These are phyloP conservation scores for Seira sanloemensis DNA, from an alignment of 2,888 invertebrate species.

Conservation along the genomic window DNA sequence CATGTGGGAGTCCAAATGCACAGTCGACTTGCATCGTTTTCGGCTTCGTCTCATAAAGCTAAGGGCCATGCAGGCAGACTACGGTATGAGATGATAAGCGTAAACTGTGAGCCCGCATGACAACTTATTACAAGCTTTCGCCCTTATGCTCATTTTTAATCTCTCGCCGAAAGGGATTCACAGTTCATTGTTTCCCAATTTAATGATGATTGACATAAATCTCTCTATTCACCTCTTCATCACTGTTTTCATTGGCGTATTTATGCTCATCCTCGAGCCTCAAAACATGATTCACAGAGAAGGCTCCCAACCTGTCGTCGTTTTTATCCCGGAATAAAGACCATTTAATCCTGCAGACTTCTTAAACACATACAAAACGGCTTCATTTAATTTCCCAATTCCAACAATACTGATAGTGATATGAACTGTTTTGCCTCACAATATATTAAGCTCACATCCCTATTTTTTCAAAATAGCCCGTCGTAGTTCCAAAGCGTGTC, in stretches of 20 bases:
- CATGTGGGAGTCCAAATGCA: too few species aligned
- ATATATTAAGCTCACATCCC: too few species aligned
- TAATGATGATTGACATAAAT: conserved; percentile 74
- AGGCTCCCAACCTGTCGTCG: not conserved
- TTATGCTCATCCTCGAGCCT: conserved; percentile 58
- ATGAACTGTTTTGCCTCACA: too few species aligned
- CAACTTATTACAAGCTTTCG: not conserved
- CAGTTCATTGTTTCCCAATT: conserved; percentile 72
- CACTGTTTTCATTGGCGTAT: not conserved
- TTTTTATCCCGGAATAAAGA: not conserved
- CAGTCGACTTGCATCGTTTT: too few species aligned
- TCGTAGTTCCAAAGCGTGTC: too few species aligned
- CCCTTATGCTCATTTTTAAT: conserved; percentile 19
- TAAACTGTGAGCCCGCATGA: too few species aligned
- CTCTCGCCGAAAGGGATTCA: conserved; percentile 55
- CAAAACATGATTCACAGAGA: conserved; percentile 34
- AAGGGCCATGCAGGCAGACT: too few species aligned
- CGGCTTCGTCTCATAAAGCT: too few species aligned
- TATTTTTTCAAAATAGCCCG: too few species aligned
- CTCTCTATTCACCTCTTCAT: conserved; percentile 67
- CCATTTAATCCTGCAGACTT: not conserved
- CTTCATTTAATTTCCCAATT: not conserved
- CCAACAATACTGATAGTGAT: too few species aligned
- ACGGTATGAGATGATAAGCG: too few species aligned
- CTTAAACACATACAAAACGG: not conserved